Conservation (phyloP, 2,113 vertebrate species). For the Eira barbara region DNA sequence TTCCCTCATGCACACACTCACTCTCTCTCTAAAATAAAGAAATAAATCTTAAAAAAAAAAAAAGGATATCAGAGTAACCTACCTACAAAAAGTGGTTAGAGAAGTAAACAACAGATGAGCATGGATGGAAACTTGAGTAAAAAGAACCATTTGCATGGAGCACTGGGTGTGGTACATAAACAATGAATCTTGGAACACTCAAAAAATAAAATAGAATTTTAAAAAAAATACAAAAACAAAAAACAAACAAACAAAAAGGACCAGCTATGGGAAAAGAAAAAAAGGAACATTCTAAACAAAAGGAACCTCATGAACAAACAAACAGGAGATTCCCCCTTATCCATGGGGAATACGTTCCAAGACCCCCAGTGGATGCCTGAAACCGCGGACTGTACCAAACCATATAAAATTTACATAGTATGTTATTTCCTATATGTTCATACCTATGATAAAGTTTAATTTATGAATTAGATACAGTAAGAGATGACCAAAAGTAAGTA, state of each 20-base stretch:
- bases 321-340: neutral
- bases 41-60: neutral
- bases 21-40: neutral
- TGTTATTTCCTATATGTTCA: neutral
- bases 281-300: neutral
- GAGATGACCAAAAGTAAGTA: neutral
- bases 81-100: neutral
- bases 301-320: too few species aligned
- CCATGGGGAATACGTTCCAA: neutral
- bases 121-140: neutral
- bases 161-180: too few species aligned
- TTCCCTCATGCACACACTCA: neutral
- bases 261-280: neutral
- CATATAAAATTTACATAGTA: neutral
- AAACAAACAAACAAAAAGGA: neutral
- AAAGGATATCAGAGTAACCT: neutral
- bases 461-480: neutral
- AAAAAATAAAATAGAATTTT: too few species aligned
- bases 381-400: neutral
- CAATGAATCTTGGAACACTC: too few species aligned
- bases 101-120: neutral
- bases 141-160: neutral
- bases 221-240: too few species aligned
- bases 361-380: neutral
- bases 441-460: neutral